Base-by-base conservation (phyloP, 1,140 invertebrate genomes). In the Apis dorsata region DNA sequence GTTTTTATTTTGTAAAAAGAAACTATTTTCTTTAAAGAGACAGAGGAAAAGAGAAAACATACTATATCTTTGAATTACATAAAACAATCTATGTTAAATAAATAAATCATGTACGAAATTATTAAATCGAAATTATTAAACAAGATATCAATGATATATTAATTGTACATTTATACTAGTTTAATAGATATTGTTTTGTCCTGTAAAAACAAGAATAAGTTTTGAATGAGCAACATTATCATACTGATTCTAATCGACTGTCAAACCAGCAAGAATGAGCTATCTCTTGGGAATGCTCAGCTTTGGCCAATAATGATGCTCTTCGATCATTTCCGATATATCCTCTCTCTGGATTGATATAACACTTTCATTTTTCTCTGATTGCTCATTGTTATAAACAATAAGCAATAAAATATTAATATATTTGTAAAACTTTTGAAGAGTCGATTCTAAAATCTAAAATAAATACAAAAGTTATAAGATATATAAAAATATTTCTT, bases 341-440 rank as follows among this genome's bases (percentile, higher is more conserved):
- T 92, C 90, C 70, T 91, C 91, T 81, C 90, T 85, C 62, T 89
- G 91, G 59, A 89, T 65, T 71, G 86, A 78, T 75, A 91, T 59
- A 90, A 92, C 76, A 91, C 76, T 84, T 84, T 84, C 72, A 12
- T 81, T 71, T 86, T 87, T 74, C 55, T 81, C 51, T n/a, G 19
- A 73, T 34, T 51, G 49, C 74, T 77, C 80, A 74, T 74, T 76
- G 51, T 2, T 34, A 34, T 34, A 34, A 34, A 44, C 5, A 44
- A 44, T 44, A 7, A 44, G 34, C 34, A 7, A 44, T 44, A 44
- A 44, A 3, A 44, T 44, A 7, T 44, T 44, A 2, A 34, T 34
- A 34, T 7, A 44, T 44, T 44, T 44, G 5, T 7, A 7, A 44
- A 2, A 34, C 34, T 7, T 44, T 44, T 44, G 4, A 44, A 44